Evolutionary conservation across 2,113 vertebrate genomes (phyloP), one percentile per base, ranked within the genome.

Genomic region (Salvator merianae): DNA sequence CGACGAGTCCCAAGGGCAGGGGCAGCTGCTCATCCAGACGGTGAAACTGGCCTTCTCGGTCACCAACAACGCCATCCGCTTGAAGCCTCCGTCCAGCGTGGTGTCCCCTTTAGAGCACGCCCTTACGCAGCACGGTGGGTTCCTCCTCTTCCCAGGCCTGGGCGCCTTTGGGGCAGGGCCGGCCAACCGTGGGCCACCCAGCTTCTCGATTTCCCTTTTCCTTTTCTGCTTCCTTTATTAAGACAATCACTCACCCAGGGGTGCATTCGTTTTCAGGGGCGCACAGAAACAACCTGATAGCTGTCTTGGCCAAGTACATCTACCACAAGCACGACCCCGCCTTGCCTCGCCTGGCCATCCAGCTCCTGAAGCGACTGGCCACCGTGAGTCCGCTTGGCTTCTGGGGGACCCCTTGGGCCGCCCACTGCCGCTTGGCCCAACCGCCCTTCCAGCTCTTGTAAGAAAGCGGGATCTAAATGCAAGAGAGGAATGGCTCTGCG

Each of bases 301-400:
- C 98, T 0, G 97, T 99, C 72, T 91, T 99, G 92, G 99, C 99
- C 79, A 99, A 99, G 88, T 99, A 99, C 50, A 99, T 99, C 90
- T 99, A 99, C 94, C 99, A 99, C 93, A 99, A 97, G 84, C 98
- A 99, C 0, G 99, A 99, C 90, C 98, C 99, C 0, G 98, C 98
- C 0, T 94, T 99, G 81, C 98, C 99, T 1, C 97, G 98, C 62
- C 96, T 99, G 38, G 98, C 99, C n/a, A 97, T 99, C 91, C 98
- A 99, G 78, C 94, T 99, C 86, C 97, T 99, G 34, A 99, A 99
- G 88, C 96, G 98, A 55, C 96, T 99, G 24, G 98, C 99, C 86
- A 98, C 97, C 55, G 99, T 99, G 95, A 93, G 95, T 83, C 3
- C 55, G 4, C 55, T 20, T 59, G 14, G 55, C 16, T 59, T 16